These are phyloP conservation scores for Hesperophylax magnus DNA, from an alignment of 1,140 invertebrate species.

Conservation along the genomic window DNA sequence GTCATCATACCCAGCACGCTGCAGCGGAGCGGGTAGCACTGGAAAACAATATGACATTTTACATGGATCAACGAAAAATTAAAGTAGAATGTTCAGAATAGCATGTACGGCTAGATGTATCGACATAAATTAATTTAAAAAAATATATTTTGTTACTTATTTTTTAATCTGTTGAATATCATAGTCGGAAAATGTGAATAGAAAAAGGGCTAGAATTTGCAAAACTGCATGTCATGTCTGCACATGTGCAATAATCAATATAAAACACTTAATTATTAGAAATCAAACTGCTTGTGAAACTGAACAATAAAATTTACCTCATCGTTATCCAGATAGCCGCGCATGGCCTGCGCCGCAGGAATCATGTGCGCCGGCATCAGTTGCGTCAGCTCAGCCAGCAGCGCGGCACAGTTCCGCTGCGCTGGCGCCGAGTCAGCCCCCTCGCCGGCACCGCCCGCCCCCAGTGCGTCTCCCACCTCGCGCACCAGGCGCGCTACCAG, in stretches of 20 bases:
- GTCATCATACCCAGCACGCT: slow-evolving; percentile 85
- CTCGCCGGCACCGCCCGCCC: slow-evolving; percentile 67
- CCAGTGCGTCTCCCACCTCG: slow-evolving; percentile 78
- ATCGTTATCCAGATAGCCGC: slow-evolving; percentile 67
- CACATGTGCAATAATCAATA: too few species aligned
- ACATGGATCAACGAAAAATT: too few species aligned
- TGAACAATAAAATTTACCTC: slow-evolving; percentile 60
- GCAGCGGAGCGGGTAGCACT: slow-evolving; percentile 86
- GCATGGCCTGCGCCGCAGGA: slow-evolving; percentile 67
- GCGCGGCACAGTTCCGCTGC: slow-evolving; percentile 76
- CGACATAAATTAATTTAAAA: too few species aligned
- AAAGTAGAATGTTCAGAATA: too few species aligned
- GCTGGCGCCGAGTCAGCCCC: slow-evolving; percentile 74
- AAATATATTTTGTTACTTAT: too few species aligned
- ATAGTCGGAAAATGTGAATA: too few species aligned
- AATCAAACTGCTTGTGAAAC: background rate
- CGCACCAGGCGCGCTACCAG: slow-evolving; percentile 81
- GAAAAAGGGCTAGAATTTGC: too few species aligned
- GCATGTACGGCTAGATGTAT: too few species aligned
- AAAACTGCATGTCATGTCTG: too few species aligned
- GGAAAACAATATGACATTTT: slow-evolving; percentile 51
- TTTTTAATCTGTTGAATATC: too few species aligned
- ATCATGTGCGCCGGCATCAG: slow-evolving; percentile 77
- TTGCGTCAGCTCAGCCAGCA: slow-evolving; percentile 80
- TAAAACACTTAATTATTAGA: too few species aligned